A percentile compares a stretch with the other conserved stretches of the same genome.
Evolutionary conservation across 2,888 invertebrate genomes (phyloP).

Genomic region (Cabera pusaria): DNA sequence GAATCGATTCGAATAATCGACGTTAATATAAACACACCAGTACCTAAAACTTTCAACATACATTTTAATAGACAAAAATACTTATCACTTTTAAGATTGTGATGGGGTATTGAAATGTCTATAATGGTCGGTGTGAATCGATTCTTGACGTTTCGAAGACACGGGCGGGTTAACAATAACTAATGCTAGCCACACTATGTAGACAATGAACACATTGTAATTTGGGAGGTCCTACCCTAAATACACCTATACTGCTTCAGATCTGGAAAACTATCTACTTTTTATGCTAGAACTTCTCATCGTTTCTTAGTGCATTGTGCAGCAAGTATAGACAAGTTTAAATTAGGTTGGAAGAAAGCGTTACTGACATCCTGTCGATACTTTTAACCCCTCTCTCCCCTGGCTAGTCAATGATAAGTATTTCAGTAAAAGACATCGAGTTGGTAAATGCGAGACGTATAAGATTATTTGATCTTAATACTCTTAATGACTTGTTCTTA

Average conservation of each 20-base stretch:
- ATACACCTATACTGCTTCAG: constrained; percentile 29
- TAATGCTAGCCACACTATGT: constrained; percentile 70
- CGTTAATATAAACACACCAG: constrained; percentile 16
- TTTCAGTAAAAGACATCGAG: too few species aligned
- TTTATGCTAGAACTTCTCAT: too few species aligned
- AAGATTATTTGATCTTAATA: too few species aligned
- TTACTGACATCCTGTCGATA: too few species aligned
- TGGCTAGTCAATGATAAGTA: too few species aligned
- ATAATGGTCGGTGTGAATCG: background rate
- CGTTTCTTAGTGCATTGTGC: too few species aligned
- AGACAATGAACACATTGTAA: constrained; percentile 74
- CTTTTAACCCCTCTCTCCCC: too few species aligned
- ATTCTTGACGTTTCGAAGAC: constrained; percentile 54
- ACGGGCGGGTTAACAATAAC: constrained; percentile 43
- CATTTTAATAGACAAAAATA: constrained; percentile 2
- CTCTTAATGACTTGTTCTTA: too few species aligned
- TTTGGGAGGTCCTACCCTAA: constrained; percentile 43
- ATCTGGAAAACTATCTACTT: constrained; percentile 19
- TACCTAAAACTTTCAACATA: background rate
- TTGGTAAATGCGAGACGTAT: too few species aligned
- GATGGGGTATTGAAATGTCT: background rate
- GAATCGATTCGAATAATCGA: constrained; percentile 43
- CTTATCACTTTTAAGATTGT: constrained; percentile 28
- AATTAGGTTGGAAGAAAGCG: too few species aligned
- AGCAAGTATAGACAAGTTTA: too few species aligned